phyloP scores from a whole-genome alignment of 2,797 vertebrate species.

The Halcyon leucocephala region DNA sequence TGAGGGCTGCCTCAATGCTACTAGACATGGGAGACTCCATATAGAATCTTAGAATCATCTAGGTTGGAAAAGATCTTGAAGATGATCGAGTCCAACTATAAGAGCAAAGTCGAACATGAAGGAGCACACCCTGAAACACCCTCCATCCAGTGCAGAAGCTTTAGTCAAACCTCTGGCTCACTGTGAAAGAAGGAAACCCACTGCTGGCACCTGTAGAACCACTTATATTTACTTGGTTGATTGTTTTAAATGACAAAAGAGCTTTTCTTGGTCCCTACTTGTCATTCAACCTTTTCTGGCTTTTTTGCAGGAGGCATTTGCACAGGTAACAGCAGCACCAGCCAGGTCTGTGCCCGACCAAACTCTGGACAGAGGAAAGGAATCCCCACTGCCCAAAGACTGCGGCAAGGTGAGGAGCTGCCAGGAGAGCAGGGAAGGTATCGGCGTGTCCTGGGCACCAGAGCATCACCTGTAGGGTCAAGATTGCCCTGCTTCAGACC shows the following conservation, averaged over 20 bases:
- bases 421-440: neutral
- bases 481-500: neutral
- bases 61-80: neutral
- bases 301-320: neutral
- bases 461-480: neutral
- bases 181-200: neutral
- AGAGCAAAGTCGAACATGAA: neutral
- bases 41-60: too few relatives aligned
- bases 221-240: neutral
- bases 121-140: neutral
- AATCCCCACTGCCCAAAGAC: neutral
- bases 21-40: neutral
- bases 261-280: neutral
- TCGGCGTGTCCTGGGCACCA: fast-evolving
- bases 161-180: neutral
- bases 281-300: neutral
- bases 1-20: neutral
- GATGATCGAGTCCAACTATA: neutral
- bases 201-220: neutral
- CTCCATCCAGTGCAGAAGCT: neutral
- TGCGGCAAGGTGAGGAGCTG: neutral
- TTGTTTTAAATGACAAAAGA: neutral
- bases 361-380: neutral
- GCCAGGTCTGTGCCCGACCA: fast-evolving
- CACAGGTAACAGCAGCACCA: neutral